Evolutionary conservation across 2,113 vertebrate genomes (phyloP).

Genomic region (Malurus elegans): DNA sequence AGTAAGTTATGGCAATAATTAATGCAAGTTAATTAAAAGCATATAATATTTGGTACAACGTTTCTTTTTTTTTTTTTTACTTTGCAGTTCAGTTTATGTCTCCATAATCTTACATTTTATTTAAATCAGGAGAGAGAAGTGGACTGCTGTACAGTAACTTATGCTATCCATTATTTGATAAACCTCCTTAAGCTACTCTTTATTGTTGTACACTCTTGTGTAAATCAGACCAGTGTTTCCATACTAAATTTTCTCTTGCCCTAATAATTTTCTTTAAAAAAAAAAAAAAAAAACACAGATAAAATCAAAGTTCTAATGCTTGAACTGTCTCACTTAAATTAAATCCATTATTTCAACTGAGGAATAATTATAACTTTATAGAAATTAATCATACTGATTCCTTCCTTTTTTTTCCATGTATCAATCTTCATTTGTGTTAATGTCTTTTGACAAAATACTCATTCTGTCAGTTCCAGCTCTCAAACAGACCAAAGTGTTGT

Average conservation of each 20-base stretch:
- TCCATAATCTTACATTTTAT: not conserved
- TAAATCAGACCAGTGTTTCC: not conserved
- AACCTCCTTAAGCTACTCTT: not conserved
- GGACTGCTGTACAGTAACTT: not conserved
- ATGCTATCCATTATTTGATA: not conserved
- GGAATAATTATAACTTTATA: not conserved
- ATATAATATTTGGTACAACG: not conserved
- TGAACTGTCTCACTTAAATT: not conserved
- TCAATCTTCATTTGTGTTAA: not conserved
- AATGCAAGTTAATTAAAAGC: not conserved
- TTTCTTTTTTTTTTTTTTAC: not conserved
- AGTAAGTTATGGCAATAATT: not conserved
- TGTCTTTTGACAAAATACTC: not conserved
- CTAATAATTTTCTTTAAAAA: not conserved
- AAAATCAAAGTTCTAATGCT: not conserved
- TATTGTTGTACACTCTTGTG: not conserved
- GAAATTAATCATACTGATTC: not conserved
- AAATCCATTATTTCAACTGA: not conserved
- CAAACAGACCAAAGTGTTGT: not conserved
- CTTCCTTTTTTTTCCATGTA: not conserved
- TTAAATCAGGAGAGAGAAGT: not conserved
- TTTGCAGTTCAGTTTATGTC: not conserved
- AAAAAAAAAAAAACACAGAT: accelerated
- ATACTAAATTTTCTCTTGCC: not conserved
- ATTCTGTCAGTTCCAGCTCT: not conserved